Evolutionary conservation across 1,140 invertebrate genomes (phyloP), one percentile per base, ranked within the genome.

Genomic region (Ceratina australensis): DNA sequence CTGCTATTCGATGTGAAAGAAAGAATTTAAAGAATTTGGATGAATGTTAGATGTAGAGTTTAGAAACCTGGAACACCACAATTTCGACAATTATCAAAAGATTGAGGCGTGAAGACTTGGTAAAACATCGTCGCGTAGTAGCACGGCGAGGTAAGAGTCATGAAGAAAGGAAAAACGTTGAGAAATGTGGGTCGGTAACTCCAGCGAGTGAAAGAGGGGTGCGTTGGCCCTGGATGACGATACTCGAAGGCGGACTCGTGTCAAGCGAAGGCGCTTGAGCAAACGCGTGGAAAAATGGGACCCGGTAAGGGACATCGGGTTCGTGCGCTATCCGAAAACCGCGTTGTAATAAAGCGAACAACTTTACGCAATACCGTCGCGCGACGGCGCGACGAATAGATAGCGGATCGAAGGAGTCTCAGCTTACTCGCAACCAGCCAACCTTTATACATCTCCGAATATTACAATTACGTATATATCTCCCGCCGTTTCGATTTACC

Each of bases 371-470:
- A 75, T 54, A 67, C 16, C 16, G 20, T 57, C 5, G 42, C 33
- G 33, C 10, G 10, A 16, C 47, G 2, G 42, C 64, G 24, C 16
- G 22, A 26, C 20, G 33, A 42, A 42, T 2, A 57, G 20, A 75
- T 49, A 49, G 33, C 42, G 63, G 54, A 75, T 75, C 64, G 73
- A 74, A 66, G 59, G 22, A 68, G 65, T 76, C 60, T 76, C 65
- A 22, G 73, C 20, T 69, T 60, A 50, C 65, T 59, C 61, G 72
- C 18, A 57, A 33, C 42, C 52, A 0, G 42, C 22, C 61, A 28
- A 66, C 22, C 63, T 75, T 59, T 75, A 22, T 33, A 15, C 10
- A 15, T 57, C 33, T 42, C 3, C 2, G 33, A 42, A 42, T 10
- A 42, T 42, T 42, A 42, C 33, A 42, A 42, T 42, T 42, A 42